Conservation (phyloP, 2,797 vertebrate species). For the Micromesistius poutassou region DNA sequence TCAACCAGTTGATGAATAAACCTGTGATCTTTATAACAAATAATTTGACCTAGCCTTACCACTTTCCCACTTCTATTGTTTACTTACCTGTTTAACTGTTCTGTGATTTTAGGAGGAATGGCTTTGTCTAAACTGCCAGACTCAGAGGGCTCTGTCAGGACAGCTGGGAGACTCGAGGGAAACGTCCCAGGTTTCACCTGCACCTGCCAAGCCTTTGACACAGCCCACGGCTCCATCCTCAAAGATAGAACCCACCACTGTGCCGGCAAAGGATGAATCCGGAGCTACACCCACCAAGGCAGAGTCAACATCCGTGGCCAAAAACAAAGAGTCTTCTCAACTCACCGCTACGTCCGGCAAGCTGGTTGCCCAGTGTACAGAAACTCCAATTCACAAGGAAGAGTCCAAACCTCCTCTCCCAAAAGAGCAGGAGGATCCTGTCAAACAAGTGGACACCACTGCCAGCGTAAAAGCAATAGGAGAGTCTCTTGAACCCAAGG, state of each 20-base stretch:
- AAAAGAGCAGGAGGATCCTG: neutral
- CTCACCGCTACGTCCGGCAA: conserved; percentile 19
- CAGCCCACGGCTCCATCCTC: conserved; percentile 41
- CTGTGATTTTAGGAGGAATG: conserved; percentile 85
- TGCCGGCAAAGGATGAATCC: conserved; percentile 48
- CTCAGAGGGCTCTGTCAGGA: conserved; percentile 87
- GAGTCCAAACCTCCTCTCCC: conserved; percentile 13
- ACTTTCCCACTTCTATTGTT: neutral
- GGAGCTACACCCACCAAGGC: conserved; percentile 31
- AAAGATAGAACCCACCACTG: conserved; percentile 47
- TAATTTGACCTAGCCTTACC: neutral
- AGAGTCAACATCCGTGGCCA: conserved; percentile 6
- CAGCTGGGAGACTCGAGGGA: conserved; percentile 81
- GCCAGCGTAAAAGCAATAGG: conserved; percentile 12
- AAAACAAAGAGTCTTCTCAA: conserved; percentile 11
- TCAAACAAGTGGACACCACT: conserved; percentile 28
- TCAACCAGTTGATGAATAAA: neutral
- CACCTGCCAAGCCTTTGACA: conserved; percentile 46
- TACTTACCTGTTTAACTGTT: conserved; percentile 25
- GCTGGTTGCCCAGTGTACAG: conserved; percentile 30
- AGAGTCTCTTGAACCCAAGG: conserved; percentile 13
- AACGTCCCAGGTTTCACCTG: conserved; percentile 57
- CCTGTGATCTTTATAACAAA: neutral
- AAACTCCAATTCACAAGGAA: conserved; percentile 9
- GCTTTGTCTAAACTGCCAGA: conserved; percentile 97